phyloP scores from a whole-genome alignment of 2,113 vertebrate genomes.

The Rhombomys opimus region DNA sequence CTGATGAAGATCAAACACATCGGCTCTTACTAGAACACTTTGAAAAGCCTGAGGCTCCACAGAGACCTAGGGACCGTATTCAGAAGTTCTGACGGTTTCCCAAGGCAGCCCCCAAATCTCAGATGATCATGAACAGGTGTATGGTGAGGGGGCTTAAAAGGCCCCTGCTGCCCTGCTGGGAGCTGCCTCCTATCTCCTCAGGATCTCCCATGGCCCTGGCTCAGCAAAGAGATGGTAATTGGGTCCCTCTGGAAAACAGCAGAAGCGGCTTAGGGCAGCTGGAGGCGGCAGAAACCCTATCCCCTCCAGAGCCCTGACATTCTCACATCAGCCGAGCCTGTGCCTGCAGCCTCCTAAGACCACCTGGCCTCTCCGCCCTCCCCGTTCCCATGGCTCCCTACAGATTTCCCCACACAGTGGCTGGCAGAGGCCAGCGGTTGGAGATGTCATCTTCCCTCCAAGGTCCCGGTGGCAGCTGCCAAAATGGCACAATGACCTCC shows the following conservation, averaged over 20 bases:
- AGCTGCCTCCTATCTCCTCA: slow-evolving; percentile 71
- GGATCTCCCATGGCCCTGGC: slow-evolving; percentile 74
- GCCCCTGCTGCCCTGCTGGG: slow-evolving; percentile 67
- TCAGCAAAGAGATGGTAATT: slow-evolving; percentile 85
- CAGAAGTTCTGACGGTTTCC: slow-evolving; percentile 55
- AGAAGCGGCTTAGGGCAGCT: slow-evolving; percentile 84
- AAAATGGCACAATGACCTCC: slow-evolving; percentile 67
- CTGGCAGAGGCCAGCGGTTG: not conserved
- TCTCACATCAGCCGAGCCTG: slow-evolving; percentile 67
- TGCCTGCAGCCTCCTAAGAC: slow-evolving; percentile 53
- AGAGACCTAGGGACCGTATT: slow-evolving; percentile 43
- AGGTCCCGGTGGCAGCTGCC: slow-evolving; percentile 61
- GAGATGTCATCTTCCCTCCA: slow-evolving; percentile 48
- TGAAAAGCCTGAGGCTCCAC: slow-evolving; percentile 50
- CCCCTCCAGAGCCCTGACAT: slow-evolving; percentile 79
- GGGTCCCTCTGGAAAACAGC: slow-evolving; percentile 80
- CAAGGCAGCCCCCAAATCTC: slow-evolving; percentile 49
- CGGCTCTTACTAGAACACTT: slow-evolving; percentile 1
- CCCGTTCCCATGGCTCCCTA: slow-evolving; percentile 54
- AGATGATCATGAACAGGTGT: slow-evolving; percentile 78
- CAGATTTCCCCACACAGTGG: not conserved
- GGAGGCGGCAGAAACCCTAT: slow-evolving; percentile 87
- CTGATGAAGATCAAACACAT: slow-evolving; percentile 58
- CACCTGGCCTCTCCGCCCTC: slow-evolving; percentile 61
- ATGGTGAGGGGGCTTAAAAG: slow-evolving; percentile 62